phyloP scores from a whole-genome alignment of 2,888 invertebrate genomes.

The Eupithecia subfuscata region DNA sequence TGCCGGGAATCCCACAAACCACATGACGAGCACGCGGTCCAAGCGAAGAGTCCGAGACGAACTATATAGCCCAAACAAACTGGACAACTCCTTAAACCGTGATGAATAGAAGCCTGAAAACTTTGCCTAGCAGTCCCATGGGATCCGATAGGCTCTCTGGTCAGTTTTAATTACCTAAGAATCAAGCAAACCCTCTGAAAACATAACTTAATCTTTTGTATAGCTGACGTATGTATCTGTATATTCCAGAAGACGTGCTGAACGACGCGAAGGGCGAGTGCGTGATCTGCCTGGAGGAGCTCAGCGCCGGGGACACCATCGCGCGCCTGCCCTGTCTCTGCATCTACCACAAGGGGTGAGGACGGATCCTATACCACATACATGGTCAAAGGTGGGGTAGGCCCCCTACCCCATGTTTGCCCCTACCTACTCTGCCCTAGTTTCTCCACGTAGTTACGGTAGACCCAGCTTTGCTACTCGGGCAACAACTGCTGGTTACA shows the following conservation, averaged over 20 bases:
- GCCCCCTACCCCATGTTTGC: background rate
- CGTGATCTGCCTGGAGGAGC: slow-evolving; percentile 99
- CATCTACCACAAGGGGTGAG: slow-evolving; percentile 99
- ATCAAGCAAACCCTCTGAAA: background rate
- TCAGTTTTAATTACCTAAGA: background rate
- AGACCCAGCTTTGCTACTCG: too few relatives aligned
- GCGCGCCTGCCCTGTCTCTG: slow-evolving; percentile 99
- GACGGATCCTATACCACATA: background rate
- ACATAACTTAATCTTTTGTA: background rate
- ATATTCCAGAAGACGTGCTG: slow-evolving; percentile 96
- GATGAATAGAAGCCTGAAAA: too few relatives aligned
- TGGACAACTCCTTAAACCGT: too few relatives aligned
- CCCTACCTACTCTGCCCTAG: background rate
- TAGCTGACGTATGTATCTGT: background rate
- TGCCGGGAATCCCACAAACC: background rate
- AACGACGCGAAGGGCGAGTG: slow-evolving; percentile 99
- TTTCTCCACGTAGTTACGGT: background rate
- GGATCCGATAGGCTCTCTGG: background rate
- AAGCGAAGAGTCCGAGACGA: background rate
- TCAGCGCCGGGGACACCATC: slow-evolving; percentile 97
- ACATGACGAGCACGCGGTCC: background rate
- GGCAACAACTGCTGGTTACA: too few relatives aligned
- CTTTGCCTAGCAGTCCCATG: background rate
- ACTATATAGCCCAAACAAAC: too few relatives aligned
- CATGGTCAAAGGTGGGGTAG: background rate